phyloP scores from a whole-genome alignment of 2,888 invertebrate species.

The Scelioninae gen. 1 region DNA sequence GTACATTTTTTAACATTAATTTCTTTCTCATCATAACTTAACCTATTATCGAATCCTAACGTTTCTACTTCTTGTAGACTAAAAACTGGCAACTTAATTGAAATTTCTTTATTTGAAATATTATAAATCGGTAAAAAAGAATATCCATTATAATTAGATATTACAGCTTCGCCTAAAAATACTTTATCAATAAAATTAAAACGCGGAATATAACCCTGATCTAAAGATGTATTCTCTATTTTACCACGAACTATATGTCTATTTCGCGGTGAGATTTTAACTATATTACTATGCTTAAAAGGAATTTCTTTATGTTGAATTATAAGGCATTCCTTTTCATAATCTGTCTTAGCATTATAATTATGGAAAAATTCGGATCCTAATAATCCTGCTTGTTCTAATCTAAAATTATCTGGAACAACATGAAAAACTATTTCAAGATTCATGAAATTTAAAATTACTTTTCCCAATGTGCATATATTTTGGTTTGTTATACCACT shows the following conservation, averaged over 20 bases:
- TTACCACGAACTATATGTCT: not conserved
- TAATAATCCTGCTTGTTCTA: slow-evolving; percentile 14
- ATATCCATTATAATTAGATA: slow-evolving; percentile 10
- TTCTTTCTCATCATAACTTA: not conserved
- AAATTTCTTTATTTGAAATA: not conserved
- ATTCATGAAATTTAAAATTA: slow-evolving; percentile 47
- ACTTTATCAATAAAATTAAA: not conserved
- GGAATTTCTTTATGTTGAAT: not conserved
- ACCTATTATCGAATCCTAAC: not conserved
- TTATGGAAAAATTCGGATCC: not conserved
- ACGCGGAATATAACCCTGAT: slow-evolving; percentile 14
- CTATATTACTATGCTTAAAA: not conserved
- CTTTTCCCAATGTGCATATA: slow-evolving; percentile 59
- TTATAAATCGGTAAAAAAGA: slow-evolving; percentile 10
- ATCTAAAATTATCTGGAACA: slow-evolving; percentile 7
- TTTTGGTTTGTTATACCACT: slow-evolving; percentile 2
- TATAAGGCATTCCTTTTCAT: not conserved
- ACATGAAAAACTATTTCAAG: slow-evolving; percentile 18
- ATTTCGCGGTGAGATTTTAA: not conserved
- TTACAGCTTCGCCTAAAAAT: slow-evolving; percentile 17
- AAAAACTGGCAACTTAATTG: not conserved
- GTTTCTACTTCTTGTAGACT: not conserved
- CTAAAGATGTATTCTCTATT: slow-evolving; percentile 13
- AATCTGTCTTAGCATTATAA: not conserved
- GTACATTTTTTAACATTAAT: not conserved